Evolutionary conservation across 1,140 invertebrate species (phyloP).

Genomic region (Philopotamus ludificatus): DNA sequence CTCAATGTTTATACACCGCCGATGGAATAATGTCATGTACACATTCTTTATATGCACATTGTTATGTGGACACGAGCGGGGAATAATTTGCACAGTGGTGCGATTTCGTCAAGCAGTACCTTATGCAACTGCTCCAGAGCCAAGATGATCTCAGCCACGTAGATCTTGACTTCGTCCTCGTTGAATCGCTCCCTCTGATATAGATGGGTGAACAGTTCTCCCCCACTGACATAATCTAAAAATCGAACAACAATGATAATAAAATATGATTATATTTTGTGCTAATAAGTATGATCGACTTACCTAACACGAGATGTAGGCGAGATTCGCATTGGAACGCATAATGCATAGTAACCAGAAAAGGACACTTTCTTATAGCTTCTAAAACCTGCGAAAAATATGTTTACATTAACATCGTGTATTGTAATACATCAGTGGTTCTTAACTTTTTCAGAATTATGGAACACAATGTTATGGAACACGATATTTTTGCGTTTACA

Average conservation of each 20-base stretch:
- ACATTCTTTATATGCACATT: too few relatives aligned
- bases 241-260: constrained; percentile 35
- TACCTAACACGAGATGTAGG: constrained; percentile 89
- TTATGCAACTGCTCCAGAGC: constrained; percentile 89
- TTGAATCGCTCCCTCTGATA: constrained; percentile 85
- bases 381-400: constrained; percentile 70
- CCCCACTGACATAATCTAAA: constrained; percentile 90
- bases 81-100: too few relatives aligned
- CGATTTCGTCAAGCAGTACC: constrained; percentile 55
- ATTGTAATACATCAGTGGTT: too few relatives aligned
- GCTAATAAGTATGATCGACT: too few relatives aligned
- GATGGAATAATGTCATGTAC: too few relatives aligned
- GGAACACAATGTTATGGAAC: too few relatives aligned
- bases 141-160: constrained; percentile 89
- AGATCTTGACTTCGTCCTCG: constrained; percentile 81
- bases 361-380: constrained; percentile 83
- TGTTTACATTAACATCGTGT: constrained; percentile 1
- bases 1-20: too few relatives aligned
- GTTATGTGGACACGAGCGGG: too few relatives aligned
- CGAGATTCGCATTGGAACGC: constrained; percentile 93
- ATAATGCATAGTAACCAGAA: constrained; percentile 90
- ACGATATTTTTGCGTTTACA: too few relatives aligned
- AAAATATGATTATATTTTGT: too few relatives aligned
- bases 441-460: too few relatives aligned
- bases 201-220: constrained; percentile 89